Conservation (phyloP, 2,113 vertebrate species). For the Dicerorhinus sumatrensis region DNA sequence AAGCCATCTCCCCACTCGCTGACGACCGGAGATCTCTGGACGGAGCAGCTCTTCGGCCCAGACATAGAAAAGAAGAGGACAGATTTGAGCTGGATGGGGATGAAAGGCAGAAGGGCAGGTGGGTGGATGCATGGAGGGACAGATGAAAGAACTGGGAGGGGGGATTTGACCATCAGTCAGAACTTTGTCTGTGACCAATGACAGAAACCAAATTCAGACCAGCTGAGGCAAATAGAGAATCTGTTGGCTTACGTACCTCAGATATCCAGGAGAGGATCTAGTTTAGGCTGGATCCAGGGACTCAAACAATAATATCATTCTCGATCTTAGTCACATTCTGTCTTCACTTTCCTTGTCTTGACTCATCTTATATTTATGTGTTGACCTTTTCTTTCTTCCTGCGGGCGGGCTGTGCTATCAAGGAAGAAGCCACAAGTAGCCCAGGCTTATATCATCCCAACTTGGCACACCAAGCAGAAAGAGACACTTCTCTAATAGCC, state of each 20-base stretch:
- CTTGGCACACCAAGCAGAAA: neutral
- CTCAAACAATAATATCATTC: neutral
- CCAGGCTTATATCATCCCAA: neutral
- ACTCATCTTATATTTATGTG: neutral
- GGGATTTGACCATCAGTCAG: neutral
- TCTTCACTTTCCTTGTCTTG: neutral
- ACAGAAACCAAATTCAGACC: neutral
- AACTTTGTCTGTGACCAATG: neutral
- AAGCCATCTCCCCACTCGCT: neutral
- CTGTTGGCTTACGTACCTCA: neutral
- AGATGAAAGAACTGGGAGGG: neutral
- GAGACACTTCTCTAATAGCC: neutral
- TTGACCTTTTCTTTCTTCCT: neutral
- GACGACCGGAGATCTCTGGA: neutral
- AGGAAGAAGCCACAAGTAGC: neutral
- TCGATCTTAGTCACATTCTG: neutral
- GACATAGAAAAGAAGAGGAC: neutral
- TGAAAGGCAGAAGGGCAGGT: too few species aligned
- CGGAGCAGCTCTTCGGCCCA: neutral
- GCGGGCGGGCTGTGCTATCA: neutral
- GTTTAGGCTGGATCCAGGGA: neutral
- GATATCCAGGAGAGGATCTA: neutral
- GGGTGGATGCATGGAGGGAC: neutral
- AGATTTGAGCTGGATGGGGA: neutral
- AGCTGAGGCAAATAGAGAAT: neutral